Evolutionary conservation across 2,888 invertebrate genomes (phyloP), one percentile per base, ranked within the genome.

Genomic region (Orthonevra nobilis): DNA sequence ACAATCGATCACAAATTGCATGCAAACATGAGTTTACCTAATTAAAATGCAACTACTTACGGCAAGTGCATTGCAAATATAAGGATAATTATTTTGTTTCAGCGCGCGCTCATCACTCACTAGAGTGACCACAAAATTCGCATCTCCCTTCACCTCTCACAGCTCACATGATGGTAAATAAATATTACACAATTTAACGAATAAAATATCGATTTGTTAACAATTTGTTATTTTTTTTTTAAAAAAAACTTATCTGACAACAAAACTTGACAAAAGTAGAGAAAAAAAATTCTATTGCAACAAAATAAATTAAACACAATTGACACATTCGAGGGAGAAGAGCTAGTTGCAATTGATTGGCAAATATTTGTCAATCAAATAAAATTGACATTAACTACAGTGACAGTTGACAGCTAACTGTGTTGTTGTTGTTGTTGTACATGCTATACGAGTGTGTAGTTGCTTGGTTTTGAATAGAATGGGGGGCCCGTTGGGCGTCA

Each of bases 331-430:
- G 23, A 34, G 23, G 30, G 42, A 52, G 63, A 42, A n/a, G 42
- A 9, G n/a, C 36, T 28, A 46, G 30, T 10, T 50, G 54, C 17
- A 38, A 40, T 70, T 58, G 61, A 58, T 70, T 58, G 63, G 50
- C 32, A 64, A 77, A 77, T 70, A 70, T 77, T 77, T 77, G 36
- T 48, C 63, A 70, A 70, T 58, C 70, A 77, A 75, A 69, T 69
- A 69, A n/a, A n/a, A 60, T 63, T 63, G 52, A 19, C 52, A 61
- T 61, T 60, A 69, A 69, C 40, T 69, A 38, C 58, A 52, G 58
- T 69, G 50, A 32, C 23, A 61, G 12, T 44, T n/a, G n/a, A n/a
- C n/a, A n/a, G n/a, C n/a, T n/a, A n/a, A n/a, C n/a, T n/a, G n/a
- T n/a, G n/a, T n/a, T n/a, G n/a, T n/a, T n/a, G n/a, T n/a, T n/a